Base-by-base conservation (phyloP, 2,113 vertebrate species). In the Coptodon rendalli region DNA sequence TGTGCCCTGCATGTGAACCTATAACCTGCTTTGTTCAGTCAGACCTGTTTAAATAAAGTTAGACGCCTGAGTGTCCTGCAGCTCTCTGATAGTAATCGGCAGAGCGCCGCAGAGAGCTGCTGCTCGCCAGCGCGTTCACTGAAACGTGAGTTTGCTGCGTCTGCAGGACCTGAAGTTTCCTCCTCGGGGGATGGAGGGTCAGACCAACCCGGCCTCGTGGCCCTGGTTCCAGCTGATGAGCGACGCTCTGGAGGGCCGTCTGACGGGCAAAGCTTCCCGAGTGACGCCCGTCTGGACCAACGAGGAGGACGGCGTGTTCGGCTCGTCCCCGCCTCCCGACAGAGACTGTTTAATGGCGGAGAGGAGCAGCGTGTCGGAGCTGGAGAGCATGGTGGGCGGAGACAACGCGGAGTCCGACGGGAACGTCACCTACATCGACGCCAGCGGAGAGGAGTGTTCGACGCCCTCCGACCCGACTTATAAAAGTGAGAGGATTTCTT, bases 141-240 rank as follows among this genome's bases (percentile, higher is more conserved):
- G 27, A 50, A 6, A 50, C 16, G 6, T 19, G 9, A 8, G 71
- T 31, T 52, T 43, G 24, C 43, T 78, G 31, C 27, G 3, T 40
- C 10, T 82, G 11, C 38, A 96, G 95, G 95, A 96, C 88, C 87
- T 96, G 82, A 95, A 95, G 93, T 96, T 93, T 9, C 95, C 95
- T 43, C 94, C 95, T 1, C 93, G 91, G 38, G 95, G 94, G 17
- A 95, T 95, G 94, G 95, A 96, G 92, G 87, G 19, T 17, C 95
- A 95, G 85, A 94, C 81, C 2, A 95, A 89, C 89, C 93, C 95
- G 2, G 94, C 96, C 66, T 95, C 95, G n/a, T 97, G 96, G 96
- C 96, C 94, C 45, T 97, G 96, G 96, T 97, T 95, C 86, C 94
- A 96, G 89, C 94, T 97, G 45, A 95, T 96, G 96, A 94, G 92